Base-by-base conservation (phyloP, 2,113 vertebrate genomes). In the Rhizomys pruinosus region DNA sequence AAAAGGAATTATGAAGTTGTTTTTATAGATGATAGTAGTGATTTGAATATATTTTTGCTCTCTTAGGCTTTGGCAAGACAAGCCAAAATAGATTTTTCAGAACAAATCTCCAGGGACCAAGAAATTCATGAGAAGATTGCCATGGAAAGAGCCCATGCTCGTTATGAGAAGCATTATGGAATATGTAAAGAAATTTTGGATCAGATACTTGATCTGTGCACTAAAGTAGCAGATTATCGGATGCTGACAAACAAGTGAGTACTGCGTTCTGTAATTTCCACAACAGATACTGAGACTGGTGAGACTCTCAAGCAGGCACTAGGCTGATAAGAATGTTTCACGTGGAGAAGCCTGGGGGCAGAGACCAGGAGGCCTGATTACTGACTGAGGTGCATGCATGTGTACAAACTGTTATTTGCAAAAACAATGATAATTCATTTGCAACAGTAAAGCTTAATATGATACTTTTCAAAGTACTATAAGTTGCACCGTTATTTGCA, bases 171-270 rank as follows among this genome's bases (percentile, higher is more conserved):
- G 74, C 99, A 99, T 97, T 98, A 98, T 92, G 92, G 93, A 34
- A 61, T 96, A 42, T 99, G 99, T 96, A 97, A 96, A 94, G 98
- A 98, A 91, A 97, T 99, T 91, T 77, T 99, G 90, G 91, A 98
- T 76, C 99, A 99, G 85, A 98, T 99, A 1, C 94, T 99, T 93
- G 99, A 99, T 97, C 97, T 99, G 87, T 98, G 98, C 12, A 99
- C 98, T 72, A 99, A 99, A 97, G 94, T 97, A 37, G 99, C 97
- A 97, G 99, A 99, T 93, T 99, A 99, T 97, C 98, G 98, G 59
- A 95, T 98, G 20, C 89, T 99, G 95, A 99, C 98, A 32, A 98
- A 97, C 76, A 99, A 99, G 99, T 99, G 98, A 92, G 98, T 98
- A 76, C 66, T 57, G 0, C 22, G 86, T 90, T 79, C 44, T 34